These are phyloP conservation scores for Muscicapa comitata DNA, from an alignment of 2,797 vertebrate species.

Conservation along the genomic window DNA sequence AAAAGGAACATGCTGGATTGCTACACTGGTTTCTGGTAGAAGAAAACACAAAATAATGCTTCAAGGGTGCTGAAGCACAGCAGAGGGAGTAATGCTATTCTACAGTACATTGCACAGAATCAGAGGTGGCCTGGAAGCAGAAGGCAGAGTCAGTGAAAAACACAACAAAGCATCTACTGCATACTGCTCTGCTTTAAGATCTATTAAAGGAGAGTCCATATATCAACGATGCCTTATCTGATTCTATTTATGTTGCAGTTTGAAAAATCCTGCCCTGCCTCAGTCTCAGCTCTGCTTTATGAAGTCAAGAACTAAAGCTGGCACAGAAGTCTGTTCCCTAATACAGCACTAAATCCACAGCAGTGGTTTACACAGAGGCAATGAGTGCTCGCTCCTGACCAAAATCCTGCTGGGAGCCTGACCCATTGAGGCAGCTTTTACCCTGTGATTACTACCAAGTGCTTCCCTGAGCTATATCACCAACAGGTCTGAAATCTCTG, in stretches of 20 bases:
- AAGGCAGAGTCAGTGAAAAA: not conserved
- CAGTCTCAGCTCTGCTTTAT: not conserved
- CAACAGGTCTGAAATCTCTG: not conserved
- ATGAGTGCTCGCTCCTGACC: not conserved
- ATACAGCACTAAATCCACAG: not conserved
- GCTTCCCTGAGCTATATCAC: not conserved
- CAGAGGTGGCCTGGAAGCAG: conserved; percentile 25
- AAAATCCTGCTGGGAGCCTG: not conserved
- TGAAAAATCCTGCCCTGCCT: not conserved
- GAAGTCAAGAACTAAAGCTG: not conserved
- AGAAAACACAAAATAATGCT: conserved; percentile 39
- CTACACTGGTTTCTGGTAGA: not conserved
- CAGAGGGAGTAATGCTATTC: not conserved
- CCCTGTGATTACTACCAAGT: not conserved
- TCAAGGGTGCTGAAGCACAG: conserved; percentile 23
- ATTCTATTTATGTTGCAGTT: not conserved
- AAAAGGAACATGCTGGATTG: conserved; percentile 30
- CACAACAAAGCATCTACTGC: not conserved
- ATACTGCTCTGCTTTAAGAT: conserved; percentile 3
- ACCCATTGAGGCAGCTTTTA: not conserved
- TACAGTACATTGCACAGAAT: not conserved
- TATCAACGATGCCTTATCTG: not conserved
- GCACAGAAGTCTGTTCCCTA: not conserved
- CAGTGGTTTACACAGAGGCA: not conserved
- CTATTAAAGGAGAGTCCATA: not conserved